Conservation (phyloP, 30 jellyfish, hydroid and myxozoan genomes). For the Aurelia aurita region DNA sequence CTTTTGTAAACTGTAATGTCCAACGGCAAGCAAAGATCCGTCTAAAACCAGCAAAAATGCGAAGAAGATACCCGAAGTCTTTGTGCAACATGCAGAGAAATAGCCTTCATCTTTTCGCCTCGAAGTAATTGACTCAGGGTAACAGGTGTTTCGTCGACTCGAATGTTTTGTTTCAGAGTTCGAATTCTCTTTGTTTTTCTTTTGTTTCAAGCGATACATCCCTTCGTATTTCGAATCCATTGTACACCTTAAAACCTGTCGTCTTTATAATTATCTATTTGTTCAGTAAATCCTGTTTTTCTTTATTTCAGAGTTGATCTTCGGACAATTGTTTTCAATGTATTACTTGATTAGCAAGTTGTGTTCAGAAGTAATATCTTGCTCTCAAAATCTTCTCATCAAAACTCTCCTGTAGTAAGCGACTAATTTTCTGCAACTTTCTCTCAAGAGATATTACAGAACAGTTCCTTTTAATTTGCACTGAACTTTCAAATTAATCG, state of each 20-base stretch:
- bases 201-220: constrained; percentile 52
- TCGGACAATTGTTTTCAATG: too few relatives aligned
- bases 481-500: too few relatives aligned
- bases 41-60: constrained; percentile 18
- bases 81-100: background rate
- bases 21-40: constrained; percentile 57
- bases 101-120: constrained; percentile 2
- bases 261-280: background rate
- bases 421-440: too few relatives aligned
- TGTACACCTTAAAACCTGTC: constrained; percentile 37
- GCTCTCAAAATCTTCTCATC: too few relatives aligned
- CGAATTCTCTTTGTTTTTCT: constrained; percentile 33
- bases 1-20: constrained; percentile 66
- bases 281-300: background rate
- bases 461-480: too few relatives aligned
- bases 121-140: constrained; percentile 18
- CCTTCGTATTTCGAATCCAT: constrained; percentile 59
- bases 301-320: background rate
- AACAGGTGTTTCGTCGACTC: constrained; percentile 33
- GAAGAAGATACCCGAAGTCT: background rate
- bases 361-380: too few relatives aligned
- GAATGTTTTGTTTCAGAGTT: constrained; percentile 26
- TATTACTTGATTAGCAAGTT: too few relatives aligned
- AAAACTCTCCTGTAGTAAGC: too few relatives aligned
- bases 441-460: too few relatives aligned